Evolutionary conservation across 1,140 invertebrate genomes (phyloP), one percentile per base, ranked within the genome.

Genomic region (Onthophagus taurus): DNA sequence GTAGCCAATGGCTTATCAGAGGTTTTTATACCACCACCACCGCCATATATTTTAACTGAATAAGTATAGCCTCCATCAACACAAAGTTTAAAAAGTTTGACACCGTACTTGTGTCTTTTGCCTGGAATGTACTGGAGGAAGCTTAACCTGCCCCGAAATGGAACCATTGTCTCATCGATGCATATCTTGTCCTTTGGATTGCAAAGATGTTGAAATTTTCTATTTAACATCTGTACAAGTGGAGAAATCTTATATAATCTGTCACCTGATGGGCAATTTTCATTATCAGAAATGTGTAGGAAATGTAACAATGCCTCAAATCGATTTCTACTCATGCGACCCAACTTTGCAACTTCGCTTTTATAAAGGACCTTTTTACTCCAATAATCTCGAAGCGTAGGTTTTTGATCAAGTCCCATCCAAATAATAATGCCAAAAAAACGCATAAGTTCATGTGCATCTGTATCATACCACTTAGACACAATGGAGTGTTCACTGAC

Each of bases 21-120:
- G 29, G 24, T 38, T 14, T 38, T 50, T n/a, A 9, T 41, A 24
- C 26, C 18, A 2, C 26, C 42, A 54, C 59, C 62, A 2, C 59
- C 63, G 35, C 45, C 49, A 42, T 67, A 68, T 9, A 66, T 37
- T 13, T 56, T 53, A 14, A 59, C 42, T 26, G 55, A 41, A 44
- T 56, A 63, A 9, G 64, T 65, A 39, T 66, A 68, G 0, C 59
- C 60, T 13, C 54, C 44, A 14, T 42, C 41, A 33, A 50, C 53
- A 47, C 63, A 66, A 4, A 66, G 31, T 49, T 68, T 68, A 49
- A 58, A 67, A 23, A 66, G 29, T 52, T 67, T 66, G 0, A 68
- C 56, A 14, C 62, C 64, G 52, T 59, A 67, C 54, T 64, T 66
- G 43, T 63, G 58, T 5, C 47, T 19, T 50, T 66, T 68, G 44